A percentile compares a stretch with the other conserved stretches of the same genome.
Conservation (phyloP, 2,797 vertebrate species). For the Macrochelys suwanniensis region DNA sequence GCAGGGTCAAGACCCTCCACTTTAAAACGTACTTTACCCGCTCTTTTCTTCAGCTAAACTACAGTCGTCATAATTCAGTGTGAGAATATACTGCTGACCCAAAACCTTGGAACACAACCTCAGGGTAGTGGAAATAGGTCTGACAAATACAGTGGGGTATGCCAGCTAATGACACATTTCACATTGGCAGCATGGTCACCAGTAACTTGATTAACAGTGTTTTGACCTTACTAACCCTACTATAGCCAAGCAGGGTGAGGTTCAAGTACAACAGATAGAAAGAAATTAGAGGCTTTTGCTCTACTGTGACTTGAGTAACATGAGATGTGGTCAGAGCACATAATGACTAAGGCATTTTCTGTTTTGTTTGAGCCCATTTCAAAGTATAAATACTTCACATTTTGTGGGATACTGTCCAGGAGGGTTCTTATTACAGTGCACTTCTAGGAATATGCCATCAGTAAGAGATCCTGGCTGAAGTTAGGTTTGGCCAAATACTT, state of each 20-base stretch:
- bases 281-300: background rate
- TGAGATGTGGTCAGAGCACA: accelerated
- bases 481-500: background rate
- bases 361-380: background rate
- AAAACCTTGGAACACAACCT: accelerated
- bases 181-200: background rate
- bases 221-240: background rate
- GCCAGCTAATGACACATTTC: background rate
- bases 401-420: background rate
- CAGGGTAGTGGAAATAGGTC: background rate
- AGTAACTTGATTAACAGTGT: background rate
- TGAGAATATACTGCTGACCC: background rate
- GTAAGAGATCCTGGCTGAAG: background rate
- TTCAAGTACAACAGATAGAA: background rate
- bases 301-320: background rate
- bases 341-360: background rate
- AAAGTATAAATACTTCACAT: background rate
- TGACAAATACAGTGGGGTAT: background rate
- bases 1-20: background rate
- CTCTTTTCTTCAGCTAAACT: background rate
- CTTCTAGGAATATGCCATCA: background rate
- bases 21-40: background rate
- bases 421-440: background rate
- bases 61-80: background rate
- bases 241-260: background rate